These are phyloP conservation scores for Allacma fusca DNA, from an alignment of 2,888 invertebrate genomes.

Conservation along the genomic window DNA sequence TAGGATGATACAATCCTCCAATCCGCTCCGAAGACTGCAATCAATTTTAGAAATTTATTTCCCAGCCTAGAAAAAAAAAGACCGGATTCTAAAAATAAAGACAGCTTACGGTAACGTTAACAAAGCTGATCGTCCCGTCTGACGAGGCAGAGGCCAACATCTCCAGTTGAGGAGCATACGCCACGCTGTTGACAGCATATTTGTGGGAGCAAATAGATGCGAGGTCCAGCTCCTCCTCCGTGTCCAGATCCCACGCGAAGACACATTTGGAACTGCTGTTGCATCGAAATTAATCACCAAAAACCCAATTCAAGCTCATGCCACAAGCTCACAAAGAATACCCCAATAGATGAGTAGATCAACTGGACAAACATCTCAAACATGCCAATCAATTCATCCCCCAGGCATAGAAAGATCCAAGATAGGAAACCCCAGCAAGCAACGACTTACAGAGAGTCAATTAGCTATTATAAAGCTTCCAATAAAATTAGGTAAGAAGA, in stretches of 20 bases:
- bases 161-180: slow-evolving; percentile 71
- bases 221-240: slow-evolving; percentile 56
- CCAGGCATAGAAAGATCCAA: slow-evolving; percentile 38
- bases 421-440: slow-evolving; percentile 36
- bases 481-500: not conserved
- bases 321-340: slow-evolving; percentile 37
- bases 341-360: slow-evolving; percentile 33
- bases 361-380: slow-evolving; percentile 33
- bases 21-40: slow-evolving; percentile 66
- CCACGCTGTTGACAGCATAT: slow-evolving; percentile 72
- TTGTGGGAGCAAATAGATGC: slow-evolving; percentile 64
- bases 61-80: too few relatives aligned
- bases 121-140: slow-evolving; percentile 70
- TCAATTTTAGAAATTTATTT: too few relatives aligned
- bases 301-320: slow-evolving; percentile 44
- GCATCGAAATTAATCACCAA: slow-evolving; percentile 43
- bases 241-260: slow-evolving; percentile 59
- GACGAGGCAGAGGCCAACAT: slow-evolving; percentile 70
- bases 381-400: slow-evolving; percentile 28
- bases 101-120: slow-evolving; percentile 52
- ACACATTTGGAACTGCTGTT: slow-evolving; percentile 60
- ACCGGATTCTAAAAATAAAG: too few relatives aligned
- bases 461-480: slow-evolving; percentile 35
- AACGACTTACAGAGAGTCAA: slow-evolving; percentile 28
- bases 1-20: slow-evolving; percentile 67